Percentiles rank a stretch among this genome's conserved stretches.
phyloP scores from a whole-genome alignment of 2,797 vertebrate species.

The Artibeus jamaicensis region DNA sequence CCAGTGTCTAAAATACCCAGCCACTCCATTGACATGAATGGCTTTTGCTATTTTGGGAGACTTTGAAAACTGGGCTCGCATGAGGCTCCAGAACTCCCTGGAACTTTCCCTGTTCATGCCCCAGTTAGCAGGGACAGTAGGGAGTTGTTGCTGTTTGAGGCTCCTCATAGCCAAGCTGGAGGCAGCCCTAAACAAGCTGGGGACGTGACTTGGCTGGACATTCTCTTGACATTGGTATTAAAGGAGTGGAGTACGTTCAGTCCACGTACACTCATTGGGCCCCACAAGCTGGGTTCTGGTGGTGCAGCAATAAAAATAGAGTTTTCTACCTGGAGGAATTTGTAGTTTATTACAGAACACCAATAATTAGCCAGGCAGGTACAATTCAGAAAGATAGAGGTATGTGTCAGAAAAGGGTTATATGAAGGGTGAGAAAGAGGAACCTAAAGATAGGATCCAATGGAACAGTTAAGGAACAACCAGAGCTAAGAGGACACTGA shows the following conservation, averaged over 20 bases:
- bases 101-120: constrained; percentile 9
- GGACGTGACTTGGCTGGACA: not conserved
- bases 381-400: not conserved
- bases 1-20: not conserved
- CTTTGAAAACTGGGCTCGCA: constrained; percentile 12
- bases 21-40: not conserved
- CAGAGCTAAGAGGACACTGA: not conserved
- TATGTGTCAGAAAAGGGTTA: not conserved
- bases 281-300: not conserved
- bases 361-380: not conserved
- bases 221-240: not conserved
- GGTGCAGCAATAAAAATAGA: not conserved
- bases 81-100: not conserved
- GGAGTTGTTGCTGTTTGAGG: not conserved
- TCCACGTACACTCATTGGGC: not conserved
- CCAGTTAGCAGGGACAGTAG: constrained; percentile 40
- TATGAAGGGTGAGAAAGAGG: not conserved
- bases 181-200: not conserved
- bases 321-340: not conserved
- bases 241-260: not conserved
- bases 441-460: not conserved
- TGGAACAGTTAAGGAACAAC: not conserved
- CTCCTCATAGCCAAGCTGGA: not conserved
- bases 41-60: constrained; percentile 12
- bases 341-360: not conserved